Conservation (phyloP, 2,113 vertebrate species). For the Corvus moneduloides region DNA sequence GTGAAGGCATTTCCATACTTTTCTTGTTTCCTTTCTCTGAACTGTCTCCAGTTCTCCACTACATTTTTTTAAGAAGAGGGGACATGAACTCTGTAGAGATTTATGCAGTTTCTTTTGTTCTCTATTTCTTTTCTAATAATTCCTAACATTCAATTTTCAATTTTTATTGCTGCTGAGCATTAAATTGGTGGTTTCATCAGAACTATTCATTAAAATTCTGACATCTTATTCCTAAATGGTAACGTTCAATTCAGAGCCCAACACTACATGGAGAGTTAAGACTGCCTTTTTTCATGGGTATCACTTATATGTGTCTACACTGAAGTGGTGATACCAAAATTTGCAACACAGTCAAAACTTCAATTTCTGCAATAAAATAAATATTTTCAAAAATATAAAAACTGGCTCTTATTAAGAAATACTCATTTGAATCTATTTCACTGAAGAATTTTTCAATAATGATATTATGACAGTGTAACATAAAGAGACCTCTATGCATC, state of each 20-base stretch:
- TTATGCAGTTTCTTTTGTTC: slow-evolving; percentile 29
- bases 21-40: background rate
- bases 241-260: background rate
- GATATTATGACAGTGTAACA: background rate
- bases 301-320: background rate
- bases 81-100: background rate
- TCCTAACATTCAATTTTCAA: slow-evolving; percentile 51
- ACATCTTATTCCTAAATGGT: slow-evolving; percentile 21
- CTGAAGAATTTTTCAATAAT: background rate
- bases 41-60: background rate
- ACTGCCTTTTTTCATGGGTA: background rate
- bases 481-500: background rate
- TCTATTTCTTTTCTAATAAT: slow-evolving; percentile 33
- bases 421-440: background rate
- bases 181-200: slow-evolving; percentile 40
- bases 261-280: background rate
- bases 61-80: background rate
- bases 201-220: slow-evolving; percentile 34
- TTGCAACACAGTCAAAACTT: background rate
- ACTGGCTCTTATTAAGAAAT: background rate
- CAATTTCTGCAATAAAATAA: background rate
- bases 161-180: slow-evolving; percentile 52
- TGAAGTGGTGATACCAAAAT: background rate
- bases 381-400: background rate
- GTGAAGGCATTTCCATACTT: background rate